A percentile compares a stretch with the other conserved stretches of the same genome.
Evolutionary conservation across 2,113 vertebrate genomes (phyloP).

Genomic region (Cariama cristata): DNA sequence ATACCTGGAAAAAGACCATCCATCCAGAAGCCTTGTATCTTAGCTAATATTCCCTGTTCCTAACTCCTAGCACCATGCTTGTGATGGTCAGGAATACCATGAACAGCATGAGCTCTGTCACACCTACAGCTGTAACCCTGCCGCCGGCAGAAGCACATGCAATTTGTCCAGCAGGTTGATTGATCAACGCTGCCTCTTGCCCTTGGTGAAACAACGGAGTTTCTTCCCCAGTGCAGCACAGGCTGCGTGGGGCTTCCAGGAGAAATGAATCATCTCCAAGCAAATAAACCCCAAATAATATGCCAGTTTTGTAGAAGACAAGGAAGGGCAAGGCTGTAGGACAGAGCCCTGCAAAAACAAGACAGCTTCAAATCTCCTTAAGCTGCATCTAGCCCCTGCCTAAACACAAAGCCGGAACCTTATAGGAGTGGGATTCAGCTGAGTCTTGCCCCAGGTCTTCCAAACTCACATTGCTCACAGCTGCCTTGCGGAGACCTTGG

Average conservation of each 20-base stretch:
- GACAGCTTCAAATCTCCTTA: neutral
- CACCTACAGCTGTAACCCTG: neutral
- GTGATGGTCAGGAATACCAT: neutral
- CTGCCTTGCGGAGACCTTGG: neutral
- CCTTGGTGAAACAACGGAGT: neutral
- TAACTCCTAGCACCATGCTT: accelerated
- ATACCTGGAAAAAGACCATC: neutral
- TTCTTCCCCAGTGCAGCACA: neutral
- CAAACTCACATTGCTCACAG: accelerated
- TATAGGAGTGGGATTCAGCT: accelerated
- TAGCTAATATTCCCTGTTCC: neutral
- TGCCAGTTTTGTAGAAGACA: neutral
- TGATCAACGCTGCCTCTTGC: too few relatives aligned
- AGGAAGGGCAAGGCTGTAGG: neutral
- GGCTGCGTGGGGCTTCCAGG: neutral
- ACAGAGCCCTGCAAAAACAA: neutral
- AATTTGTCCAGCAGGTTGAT: neutral
- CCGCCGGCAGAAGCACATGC: neutral
- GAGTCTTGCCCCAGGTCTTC: neutral
- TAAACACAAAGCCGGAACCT: neutral
- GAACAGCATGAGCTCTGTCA: neutral
- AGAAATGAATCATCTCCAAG: neutral
- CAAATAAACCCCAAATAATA: neutral
- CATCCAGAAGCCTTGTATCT: neutral
- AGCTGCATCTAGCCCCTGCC: neutral